These are phyloP conservation scores for Adelosebastes latens DNA, from an alignment of 2,797 vertebrate genomes.

Conservation along the genomic window DNA sequence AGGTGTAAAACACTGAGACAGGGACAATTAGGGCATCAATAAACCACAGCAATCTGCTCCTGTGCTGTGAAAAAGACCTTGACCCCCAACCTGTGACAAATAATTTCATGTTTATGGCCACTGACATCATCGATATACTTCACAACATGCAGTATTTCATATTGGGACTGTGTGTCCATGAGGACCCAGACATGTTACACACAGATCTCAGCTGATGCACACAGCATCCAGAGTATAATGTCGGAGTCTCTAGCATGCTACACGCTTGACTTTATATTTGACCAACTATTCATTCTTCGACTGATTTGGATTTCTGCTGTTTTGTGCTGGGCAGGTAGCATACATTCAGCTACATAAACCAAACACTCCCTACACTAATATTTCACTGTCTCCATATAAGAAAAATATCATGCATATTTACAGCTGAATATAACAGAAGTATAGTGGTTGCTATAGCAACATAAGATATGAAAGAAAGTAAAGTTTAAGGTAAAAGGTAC, in stretches of 20 bases:
- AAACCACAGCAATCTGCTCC: slow-evolving; percentile 28
- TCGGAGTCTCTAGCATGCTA: background rate
- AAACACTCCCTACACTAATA: background rate
- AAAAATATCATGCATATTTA: background rate
- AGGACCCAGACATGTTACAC: background rate
- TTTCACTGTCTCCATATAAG: background rate
- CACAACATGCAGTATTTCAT: slow-evolving; percentile 25
- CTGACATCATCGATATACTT: slow-evolving; percentile 49
- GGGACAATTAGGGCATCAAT: slow-evolving; percentile 5
- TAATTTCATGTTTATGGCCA: slow-evolving; percentile 14
- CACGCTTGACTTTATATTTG: background rate
- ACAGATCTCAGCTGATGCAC: background rate
- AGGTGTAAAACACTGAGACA: slow-evolving; percentile 25
- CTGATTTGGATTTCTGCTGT: background rate
- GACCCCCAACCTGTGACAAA: slow-evolving; percentile 31
- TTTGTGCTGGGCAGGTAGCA: background rate
- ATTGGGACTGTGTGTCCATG: background rate
- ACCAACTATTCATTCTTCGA: background rate
- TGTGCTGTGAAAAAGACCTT: slow-evolving; percentile 27
- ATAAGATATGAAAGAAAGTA: background rate
- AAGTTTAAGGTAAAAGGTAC: background rate
- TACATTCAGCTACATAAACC: background rate
- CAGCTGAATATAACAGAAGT: background rate
- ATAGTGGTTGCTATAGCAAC: background rate
- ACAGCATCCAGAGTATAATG: background rate